phyloP scores from a whole-genome alignment of 2,113 vertebrate genomes.

The Eudyptes chrysolophus region DNA sequence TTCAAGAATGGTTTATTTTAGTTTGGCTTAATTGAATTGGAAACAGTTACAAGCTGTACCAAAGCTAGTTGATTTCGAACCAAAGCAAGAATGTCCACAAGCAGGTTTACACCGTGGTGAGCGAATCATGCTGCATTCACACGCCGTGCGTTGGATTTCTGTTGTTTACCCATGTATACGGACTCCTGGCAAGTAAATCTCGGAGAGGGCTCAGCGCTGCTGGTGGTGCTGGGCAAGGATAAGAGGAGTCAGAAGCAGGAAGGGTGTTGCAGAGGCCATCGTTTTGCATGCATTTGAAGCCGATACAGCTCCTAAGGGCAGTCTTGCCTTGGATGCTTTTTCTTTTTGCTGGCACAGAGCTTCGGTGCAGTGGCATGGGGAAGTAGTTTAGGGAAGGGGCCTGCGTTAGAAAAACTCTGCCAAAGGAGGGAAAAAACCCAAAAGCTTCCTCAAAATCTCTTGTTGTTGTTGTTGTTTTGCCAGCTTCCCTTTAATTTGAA shows the following conservation, averaged over 20 bases:
- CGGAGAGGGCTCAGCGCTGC: rapidly evolving
- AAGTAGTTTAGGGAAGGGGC: conserved; percentile 23
- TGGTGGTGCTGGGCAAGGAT: not conserved
- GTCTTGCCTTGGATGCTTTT: not conserved
- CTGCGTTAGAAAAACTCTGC: not conserved
- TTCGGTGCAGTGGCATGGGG: not conserved
- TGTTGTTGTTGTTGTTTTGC: not conserved
- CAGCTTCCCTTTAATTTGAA: not conserved
- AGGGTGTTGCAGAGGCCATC: not conserved
- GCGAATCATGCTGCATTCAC: not conserved
- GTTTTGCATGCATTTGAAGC: rapidly evolving
- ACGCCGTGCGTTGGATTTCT: rapidly evolving
- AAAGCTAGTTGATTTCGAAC: not conserved
- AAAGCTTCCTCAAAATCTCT: conserved; percentile 1
- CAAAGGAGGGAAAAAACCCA: not conserved
- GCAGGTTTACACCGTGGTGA: not conserved
- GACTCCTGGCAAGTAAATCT: not conserved
- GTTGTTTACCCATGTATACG: rapidly evolving
- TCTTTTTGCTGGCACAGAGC: not conserved
- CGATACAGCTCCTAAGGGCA: not conserved
- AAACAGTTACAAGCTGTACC: conserved; percentile 18
- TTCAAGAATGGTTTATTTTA: conserved; percentile 42
- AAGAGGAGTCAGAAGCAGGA: not conserved
- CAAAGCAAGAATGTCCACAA: not conserved
- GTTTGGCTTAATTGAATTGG: conserved; percentile 47